Evolutionary conservation across 2,888 invertebrate species (phyloP), one percentile per base, ranked within the genome.

Genomic region (Frankliniella intonsa): DNA sequence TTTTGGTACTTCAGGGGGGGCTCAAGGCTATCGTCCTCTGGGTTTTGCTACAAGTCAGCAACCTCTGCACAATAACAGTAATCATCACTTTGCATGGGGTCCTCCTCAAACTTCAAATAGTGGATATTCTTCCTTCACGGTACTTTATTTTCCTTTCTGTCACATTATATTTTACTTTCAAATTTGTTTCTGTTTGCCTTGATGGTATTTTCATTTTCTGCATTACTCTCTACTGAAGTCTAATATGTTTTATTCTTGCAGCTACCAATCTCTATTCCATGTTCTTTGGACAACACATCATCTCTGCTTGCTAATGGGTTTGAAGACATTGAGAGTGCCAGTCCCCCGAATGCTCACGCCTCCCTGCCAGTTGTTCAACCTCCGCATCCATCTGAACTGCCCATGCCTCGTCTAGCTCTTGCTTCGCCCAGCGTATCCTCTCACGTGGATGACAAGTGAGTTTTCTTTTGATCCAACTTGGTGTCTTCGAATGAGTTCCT

Each of bases 361-460:
- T 65, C 50, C 51, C 17, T 83, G 50, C 82, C 83, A 17, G 50
- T 80, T 25, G 81, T 83, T 17, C 80, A 83, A 17, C 80, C 84
- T 5, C 85, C 84, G 1, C 83, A 85, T 82, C 84, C 85, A 14
- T 84, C 84, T 38, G 83, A 84, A 80, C 83, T 84, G n/a, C 84
- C 84, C 25, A 83, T 83, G 76, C 85, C 85, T 50, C 69, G 69
- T 9, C 9, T 76, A 22, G 76, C 76, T 79, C 80, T 82, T 51
- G 81, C 82, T n/a, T 83, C 80, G 14, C 80, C 83, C 27, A 80
- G 19, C 1, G 1, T 80, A 2, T 50, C 81, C 10, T 50, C 80
- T 17, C 50, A 50, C 3, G 81, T 69, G 5, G 80, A 81, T 81
- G 50, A 81, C 19, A 5, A 55, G 81, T 82, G 25, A 55, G 25